Percentiles rank a stretch among this genome's conserved stretches.
phyloP scores from a whole-genome alignment of 2,797 vertebrate species.

The Sphaeramia orbicularis region DNA sequence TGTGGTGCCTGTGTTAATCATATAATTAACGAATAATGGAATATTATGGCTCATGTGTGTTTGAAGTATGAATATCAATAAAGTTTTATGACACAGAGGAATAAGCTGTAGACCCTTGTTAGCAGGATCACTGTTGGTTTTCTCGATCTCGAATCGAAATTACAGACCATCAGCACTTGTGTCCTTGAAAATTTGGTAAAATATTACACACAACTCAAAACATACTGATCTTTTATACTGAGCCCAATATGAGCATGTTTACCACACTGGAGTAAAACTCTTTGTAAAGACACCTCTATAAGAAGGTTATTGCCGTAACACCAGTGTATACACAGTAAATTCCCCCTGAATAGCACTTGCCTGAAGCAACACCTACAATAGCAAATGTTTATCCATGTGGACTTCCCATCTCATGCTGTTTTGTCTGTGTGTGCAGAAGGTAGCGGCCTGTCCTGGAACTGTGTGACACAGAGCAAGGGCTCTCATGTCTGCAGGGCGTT shows the following conservation, averaged over 20 bases:
- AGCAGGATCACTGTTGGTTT: constrained; percentile 1
- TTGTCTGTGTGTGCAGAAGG: constrained; percentile 79
- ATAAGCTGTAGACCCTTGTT: neutral
- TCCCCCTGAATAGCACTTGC: constrained; percentile 78
- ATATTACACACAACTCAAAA: constrained; percentile 16
- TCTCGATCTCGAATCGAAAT: neutral
- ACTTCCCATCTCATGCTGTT: constrained; percentile 85
- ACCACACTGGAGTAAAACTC: constrained; percentile 49
- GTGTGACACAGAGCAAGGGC: constrained; percentile 80
- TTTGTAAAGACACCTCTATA: constrained; percentile 59
- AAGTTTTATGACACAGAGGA: neutral
- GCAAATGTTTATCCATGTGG: constrained; percentile 87
- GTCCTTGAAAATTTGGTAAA: constrained; percentile 25
- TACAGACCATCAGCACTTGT: neutral
- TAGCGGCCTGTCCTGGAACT: constrained; percentile 75
- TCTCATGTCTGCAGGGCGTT: constrained; percentile 85
- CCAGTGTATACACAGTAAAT: constrained; percentile 72
- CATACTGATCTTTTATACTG: constrained; percentile 10
- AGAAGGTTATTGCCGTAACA: constrained; percentile 75
- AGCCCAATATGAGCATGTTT: constrained; percentile 49
- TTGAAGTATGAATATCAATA: neutral
- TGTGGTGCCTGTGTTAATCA: no score
- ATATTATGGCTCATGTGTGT: neutral
- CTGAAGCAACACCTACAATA: constrained; percentile 80
- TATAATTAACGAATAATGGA: no score